Evolutionary conservation across 2,888 invertebrate genomes (phyloP), one percentile per base, ranked within the genome.

Genomic region (Heliothis peltigera): DNA sequence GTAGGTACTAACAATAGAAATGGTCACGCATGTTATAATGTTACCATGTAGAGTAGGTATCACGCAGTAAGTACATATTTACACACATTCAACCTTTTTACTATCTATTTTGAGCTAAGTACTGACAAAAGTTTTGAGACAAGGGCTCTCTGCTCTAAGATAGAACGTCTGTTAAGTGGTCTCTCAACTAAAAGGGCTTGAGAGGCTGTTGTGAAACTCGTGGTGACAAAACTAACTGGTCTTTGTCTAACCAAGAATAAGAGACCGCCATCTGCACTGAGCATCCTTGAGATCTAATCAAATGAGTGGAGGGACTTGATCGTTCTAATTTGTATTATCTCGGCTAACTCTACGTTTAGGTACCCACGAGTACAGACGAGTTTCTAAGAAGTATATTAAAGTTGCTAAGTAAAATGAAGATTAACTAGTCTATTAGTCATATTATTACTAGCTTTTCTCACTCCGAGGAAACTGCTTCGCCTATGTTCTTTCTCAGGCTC

Each of bases 51-150:
- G 18, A 22, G 51, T 51, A 43, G 46, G 35, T 46, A 39, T 64
- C 25, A n/a, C n/a, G 17, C 48, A 39, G 18, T 39, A 42, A 48
- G 48, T 44, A 51, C 21, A 55, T 39, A 55, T 48, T 52, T 59
- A 48, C 47, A 25, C 42, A 56, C 28, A 12, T 25, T 17, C 4
- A 7, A 8, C 17, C 10, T 53, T 44, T 44, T 0, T 15, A 54
- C 35, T 53, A 17, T 54, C 49, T 59, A 77, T 58, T 63, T 46
- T 47, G 48, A 76, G 49, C 42, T 61, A 56, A 66, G 55, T 12
- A 70, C 70, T 69, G 67, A 78, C 79, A 81, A 85, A 87, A 88
- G 83, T 87, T 87, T 83, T 72, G 74, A 76, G 73, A 70, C 64
- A 75, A 87, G 81, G 70, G 83, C 81, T 66, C 81, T 87, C 65